Evolutionary conservation across 2,888 invertebrate genomes (phyloP).

Genomic region (Euzetes globulus): DNA sequence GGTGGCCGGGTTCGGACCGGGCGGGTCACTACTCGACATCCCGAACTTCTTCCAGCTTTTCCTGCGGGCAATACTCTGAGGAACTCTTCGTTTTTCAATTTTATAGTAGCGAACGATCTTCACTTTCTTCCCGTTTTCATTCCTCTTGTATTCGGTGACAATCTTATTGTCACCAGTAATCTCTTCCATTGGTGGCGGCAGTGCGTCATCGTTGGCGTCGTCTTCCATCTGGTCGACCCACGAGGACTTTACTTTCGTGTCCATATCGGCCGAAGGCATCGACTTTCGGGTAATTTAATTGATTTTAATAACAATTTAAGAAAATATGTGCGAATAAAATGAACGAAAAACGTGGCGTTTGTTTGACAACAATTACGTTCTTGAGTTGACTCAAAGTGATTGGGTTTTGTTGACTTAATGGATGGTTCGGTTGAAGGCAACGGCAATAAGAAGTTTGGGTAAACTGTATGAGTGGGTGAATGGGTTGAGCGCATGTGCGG

Average conservation of each 20-base stretch:
- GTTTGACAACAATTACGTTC: too few species aligned
- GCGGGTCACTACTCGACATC: conserved; percentile 76
- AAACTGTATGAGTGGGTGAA: too few species aligned
- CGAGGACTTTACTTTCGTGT: conserved; percentile 34
- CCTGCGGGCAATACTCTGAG: conserved; percentile 76
- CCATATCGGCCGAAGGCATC: conserved; percentile 27
- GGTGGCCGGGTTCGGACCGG: conserved; percentile 98
- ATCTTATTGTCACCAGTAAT: conserved; percentile 78
- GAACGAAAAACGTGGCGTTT: too few species aligned
- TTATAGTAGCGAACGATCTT: conserved; percentile 66
- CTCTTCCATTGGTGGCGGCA: conserved; percentile 47
- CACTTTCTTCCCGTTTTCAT: conserved; percentile 78
- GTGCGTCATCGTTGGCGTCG: background rate
- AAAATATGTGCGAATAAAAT: too few species aligned
- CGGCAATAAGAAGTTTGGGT: too few species aligned
- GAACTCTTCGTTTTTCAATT: conserved; percentile 71
- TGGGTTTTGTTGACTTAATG: too few species aligned
- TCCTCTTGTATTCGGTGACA: conserved; percentile 83
- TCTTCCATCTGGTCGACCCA: conserved; percentile 93
- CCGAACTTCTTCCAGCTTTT: conserved; percentile 97
- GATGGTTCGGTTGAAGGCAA: too few species aligned
- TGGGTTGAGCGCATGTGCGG: too few species aligned
- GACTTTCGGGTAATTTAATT: too few species aligned
- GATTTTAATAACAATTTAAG: too few species aligned
- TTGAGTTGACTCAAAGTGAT: too few species aligned